Evolutionary conservation across 2,888 invertebrate species (phyloP).

Genomic region (Cephalotes varians): DNA sequence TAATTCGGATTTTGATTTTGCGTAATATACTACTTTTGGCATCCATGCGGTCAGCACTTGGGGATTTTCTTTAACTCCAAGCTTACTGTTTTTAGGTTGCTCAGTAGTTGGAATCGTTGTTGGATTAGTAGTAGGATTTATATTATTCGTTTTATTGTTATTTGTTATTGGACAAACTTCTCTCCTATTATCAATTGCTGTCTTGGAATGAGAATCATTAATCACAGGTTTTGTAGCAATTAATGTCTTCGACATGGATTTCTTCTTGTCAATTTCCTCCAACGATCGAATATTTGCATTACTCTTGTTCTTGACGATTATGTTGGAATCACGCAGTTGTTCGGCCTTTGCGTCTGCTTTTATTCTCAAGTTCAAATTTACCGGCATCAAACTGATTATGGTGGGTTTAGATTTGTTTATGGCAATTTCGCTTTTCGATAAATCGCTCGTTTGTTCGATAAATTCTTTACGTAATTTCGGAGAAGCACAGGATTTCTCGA

Average conservation of each 20-base stretch:
- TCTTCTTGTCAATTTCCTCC: neutral
- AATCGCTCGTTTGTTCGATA: neutral
- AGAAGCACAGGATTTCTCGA: neutral
- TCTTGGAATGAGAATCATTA: neutral
- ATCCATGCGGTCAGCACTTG: slow-evolving; percentile 78
- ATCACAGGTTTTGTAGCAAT: neutral
- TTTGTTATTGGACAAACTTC: neutral
- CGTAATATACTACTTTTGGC: slow-evolving; percentile 72
- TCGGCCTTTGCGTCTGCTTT: neutral
- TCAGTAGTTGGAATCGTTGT: neutral
- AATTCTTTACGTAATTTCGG: neutral
- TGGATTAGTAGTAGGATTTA: neutral
- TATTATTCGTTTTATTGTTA: neutral
- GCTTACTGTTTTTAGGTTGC: slow-evolving; percentile 8
- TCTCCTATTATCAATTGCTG: neutral
- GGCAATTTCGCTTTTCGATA: neutral
- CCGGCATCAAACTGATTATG: slow-evolving; percentile 50
- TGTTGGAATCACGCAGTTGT: neutral
- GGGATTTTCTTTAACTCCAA: slow-evolving; percentile 66
- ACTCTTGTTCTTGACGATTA: neutral
- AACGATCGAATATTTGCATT: neutral
- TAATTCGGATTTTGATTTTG: slow-evolving; percentile 57
- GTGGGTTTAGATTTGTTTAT: slow-evolving; percentile 51
- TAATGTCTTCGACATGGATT: neutral
- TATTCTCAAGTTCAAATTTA: slow-evolving; percentile 41